Conservation (phyloP, 2,797 vertebrate genomes). For the Morelia viridis region DNA sequence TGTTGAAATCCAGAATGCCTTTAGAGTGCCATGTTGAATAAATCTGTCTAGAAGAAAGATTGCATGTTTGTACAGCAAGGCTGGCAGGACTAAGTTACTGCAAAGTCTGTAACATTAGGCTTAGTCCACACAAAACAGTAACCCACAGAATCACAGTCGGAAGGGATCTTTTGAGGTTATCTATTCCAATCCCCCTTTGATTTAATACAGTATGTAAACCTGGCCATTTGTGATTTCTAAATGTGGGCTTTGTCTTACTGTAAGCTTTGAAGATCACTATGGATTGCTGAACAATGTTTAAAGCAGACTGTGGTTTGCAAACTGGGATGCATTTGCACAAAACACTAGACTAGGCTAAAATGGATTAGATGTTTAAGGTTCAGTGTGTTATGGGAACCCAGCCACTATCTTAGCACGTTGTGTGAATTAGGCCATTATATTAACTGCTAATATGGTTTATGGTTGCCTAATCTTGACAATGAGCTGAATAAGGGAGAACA, state of each 20-base stretch:
- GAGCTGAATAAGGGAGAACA: background rate
- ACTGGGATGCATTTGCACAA: background rate
- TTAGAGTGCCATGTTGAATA: background rate
- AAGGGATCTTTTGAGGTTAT: background rate
- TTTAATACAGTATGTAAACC: background rate
- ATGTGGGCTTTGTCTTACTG: background rate
- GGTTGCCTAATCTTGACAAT: background rate
- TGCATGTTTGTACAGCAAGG: background rate
- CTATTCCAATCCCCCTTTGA: background rate
- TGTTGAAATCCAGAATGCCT: background rate
- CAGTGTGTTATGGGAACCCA: background rate
- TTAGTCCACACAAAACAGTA: background rate
- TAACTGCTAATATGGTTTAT: background rate
- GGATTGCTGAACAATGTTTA: background rate
- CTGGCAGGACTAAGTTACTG: background rate
- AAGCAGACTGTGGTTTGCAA: background rate
- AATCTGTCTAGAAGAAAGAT: background rate
- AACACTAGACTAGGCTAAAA: background rate
- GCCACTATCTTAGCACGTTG: no score
- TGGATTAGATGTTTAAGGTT: background rate
- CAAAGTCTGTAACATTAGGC: background rate
- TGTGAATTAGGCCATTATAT: background rate
- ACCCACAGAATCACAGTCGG: background rate
- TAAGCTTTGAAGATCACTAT: background rate
- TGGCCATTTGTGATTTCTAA: background rate